Conservation (phyloP, 2,113 vertebrate genomes). For the Madoqua kirkii region DNA sequence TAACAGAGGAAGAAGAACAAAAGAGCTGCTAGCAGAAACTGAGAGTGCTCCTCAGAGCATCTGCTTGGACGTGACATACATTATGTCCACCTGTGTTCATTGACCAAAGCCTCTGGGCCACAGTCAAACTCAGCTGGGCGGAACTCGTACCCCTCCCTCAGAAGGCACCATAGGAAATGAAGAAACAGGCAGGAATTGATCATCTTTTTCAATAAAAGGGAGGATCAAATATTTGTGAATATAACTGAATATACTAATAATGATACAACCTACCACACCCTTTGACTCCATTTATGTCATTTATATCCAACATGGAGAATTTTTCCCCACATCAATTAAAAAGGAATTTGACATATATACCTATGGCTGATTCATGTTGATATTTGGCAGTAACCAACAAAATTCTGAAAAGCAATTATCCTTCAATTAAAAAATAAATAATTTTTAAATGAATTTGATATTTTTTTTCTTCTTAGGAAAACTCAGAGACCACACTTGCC, state of each 20-base stretch:
- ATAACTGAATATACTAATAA: neutral
- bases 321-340: neutral
- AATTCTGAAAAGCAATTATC: neutral
- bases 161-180: neutral
- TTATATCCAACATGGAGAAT: neutral
- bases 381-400: neutral
- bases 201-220: neutral
- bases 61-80: neutral
- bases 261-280: neutral
- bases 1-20: neutral
- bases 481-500: neutral
- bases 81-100: neutral
- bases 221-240: neutral
- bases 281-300: neutral
- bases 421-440: neutral
- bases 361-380: neutral
- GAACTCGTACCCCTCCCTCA: neutral
- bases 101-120: neutral
- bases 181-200: neutral
- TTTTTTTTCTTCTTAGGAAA: constrained; percentile 22
- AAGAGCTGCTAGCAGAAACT: neutral
- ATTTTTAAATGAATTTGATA: neutral
- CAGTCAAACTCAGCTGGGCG: neutral
- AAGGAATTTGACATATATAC: neutral
- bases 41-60: neutral